A percentile compares a stretch with the other conserved stretches of the same genome.
phyloP scores from a whole-genome alignment of 2,888 invertebrate genomes.

The Mycogona germanica region DNA sequence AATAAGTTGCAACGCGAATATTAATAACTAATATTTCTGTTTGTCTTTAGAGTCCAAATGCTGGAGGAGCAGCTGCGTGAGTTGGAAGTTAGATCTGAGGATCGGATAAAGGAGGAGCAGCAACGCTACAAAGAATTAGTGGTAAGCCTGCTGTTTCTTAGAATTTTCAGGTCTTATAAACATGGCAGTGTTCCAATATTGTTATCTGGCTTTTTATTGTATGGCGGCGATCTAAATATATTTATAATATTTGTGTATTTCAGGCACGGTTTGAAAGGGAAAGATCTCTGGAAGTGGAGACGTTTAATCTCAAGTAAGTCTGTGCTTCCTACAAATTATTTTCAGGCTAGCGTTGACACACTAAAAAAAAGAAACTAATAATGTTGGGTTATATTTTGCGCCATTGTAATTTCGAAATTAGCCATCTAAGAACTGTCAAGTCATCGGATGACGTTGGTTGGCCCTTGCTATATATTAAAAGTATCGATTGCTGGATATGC shows the following conservation, averaged over 20 bases:
- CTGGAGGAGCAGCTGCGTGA: conserved; percentile 81
- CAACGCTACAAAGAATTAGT: conserved; percentile 70
- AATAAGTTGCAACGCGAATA: too few species aligned
- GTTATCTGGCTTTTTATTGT: too few species aligned
- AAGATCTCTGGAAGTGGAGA: conserved; percentile 61
- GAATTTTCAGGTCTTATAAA: neutral
- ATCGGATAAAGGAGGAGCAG: conserved; percentile 67
- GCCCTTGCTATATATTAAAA: too few species aligned
- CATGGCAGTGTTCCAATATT: too few species aligned
- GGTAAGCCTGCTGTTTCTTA: conserved; percentile 26
- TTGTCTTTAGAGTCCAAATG: conserved; percentile 57
- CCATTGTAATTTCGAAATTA: too few species aligned
- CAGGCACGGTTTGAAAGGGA: conserved; percentile 67
- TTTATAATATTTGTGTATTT: conserved; percentile 21
- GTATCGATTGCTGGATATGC: neutral
- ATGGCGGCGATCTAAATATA: too few species aligned
- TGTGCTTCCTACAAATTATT: too few species aligned
- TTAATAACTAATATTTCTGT: neutral
- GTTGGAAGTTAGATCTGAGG: conserved; percentile 60
- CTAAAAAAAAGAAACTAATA: too few species aligned
- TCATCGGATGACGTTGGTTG: too few species aligned
- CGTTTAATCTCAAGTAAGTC: conserved; percentile 49
- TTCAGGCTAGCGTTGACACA: too few species aligned
- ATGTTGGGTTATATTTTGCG: too few species aligned
- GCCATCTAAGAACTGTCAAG: too few species aligned